Evolutionary conservation across 2,113 vertebrate genomes (phyloP).

Genomic region (Sarotherodon lohbergeri): DNA sequence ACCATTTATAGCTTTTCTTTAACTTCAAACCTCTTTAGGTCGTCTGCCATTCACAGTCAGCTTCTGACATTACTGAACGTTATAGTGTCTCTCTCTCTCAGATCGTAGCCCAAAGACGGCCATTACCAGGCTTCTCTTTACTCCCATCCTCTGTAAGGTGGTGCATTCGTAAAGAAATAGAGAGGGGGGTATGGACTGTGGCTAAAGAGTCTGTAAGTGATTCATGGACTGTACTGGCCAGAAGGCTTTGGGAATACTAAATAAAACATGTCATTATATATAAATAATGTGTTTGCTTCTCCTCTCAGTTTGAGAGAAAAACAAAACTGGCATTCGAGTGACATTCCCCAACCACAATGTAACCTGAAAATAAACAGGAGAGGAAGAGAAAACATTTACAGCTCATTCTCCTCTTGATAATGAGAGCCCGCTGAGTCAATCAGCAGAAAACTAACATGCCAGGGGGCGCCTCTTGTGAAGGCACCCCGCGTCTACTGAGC

Average conservation of each 20-base stretch:
- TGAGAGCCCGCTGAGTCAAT: conserved; percentile 51
- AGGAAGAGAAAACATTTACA: conserved; percentile 10
- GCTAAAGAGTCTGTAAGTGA: neutral
- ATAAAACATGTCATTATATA: neutral
- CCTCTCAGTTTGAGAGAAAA: neutral
- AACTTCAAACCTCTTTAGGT: conserved; percentile 22
- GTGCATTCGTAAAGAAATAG: neutral
- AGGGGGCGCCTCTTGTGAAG: conserved; percentile 25
- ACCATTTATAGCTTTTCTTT: conserved; percentile 30
- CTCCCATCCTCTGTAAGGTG: neutral
- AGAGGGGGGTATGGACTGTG: neutral
- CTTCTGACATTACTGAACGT: conserved; percentile 4
- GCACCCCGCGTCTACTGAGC: conserved; percentile 8
- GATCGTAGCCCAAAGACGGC: neutral
- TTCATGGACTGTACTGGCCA: neutral
- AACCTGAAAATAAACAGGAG: conserved; percentile 24
- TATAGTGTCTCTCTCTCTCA: neutral
- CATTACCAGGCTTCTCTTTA: neutral
- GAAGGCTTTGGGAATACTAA: neutral
- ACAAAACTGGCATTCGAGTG: neutral
- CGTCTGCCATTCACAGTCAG: neutral
- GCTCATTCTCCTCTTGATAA: conserved; percentile 31
- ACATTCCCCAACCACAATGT: neutral
- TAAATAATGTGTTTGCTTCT: neutral
- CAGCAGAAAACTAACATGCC: conserved; percentile 46